Conservation (phyloP, 2,113 vertebrate species). For the Gila orcuttii region DNA sequence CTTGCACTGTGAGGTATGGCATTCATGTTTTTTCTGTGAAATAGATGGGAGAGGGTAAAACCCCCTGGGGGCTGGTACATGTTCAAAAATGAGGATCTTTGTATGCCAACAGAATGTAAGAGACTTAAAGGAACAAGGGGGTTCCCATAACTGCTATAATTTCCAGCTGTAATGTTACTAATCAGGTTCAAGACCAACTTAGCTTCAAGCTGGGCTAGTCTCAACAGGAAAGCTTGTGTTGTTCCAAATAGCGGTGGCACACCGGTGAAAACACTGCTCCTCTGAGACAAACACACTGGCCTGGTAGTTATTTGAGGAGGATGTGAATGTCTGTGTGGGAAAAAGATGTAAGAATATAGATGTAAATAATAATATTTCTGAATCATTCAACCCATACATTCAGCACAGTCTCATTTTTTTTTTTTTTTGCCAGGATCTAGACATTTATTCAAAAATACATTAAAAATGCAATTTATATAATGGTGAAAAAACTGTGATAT, state of each 20-base stretch:
- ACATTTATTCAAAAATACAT: neutral
- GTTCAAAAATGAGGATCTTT: conserved; percentile 5
- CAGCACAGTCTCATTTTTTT: neutral
- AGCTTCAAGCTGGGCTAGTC: conserved; percentile 31
- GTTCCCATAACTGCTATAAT: neutral
- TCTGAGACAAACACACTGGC: neutral
- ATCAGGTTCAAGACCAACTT: conserved; percentile 30
- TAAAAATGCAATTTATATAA: neutral
- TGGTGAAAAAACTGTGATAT: neutral
- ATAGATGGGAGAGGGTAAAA: neutral
- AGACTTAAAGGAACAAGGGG: neutral
- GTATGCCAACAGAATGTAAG: neutral
- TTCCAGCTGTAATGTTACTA: neutral
- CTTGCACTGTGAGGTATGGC: neutral
- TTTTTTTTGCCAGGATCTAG: neutral
- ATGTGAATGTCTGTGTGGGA: neutral
- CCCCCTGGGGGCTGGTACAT: neutral
- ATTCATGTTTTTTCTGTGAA: neutral
- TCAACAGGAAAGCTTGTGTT: conserved; percentile 2
- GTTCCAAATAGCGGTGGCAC: neutral
- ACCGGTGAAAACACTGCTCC: conserved; percentile 1
- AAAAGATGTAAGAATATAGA: neutral
- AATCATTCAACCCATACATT: neutral
- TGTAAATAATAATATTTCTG: neutral
- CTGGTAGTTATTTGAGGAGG: neutral